Percentiles rank a stretch among this genome's conserved stretches.
These are phyloP conservation scores for Pocillopora grandis DNA, from an alignment of 92 coral and sea anemone species.

Conservation along the genomic window DNA sequence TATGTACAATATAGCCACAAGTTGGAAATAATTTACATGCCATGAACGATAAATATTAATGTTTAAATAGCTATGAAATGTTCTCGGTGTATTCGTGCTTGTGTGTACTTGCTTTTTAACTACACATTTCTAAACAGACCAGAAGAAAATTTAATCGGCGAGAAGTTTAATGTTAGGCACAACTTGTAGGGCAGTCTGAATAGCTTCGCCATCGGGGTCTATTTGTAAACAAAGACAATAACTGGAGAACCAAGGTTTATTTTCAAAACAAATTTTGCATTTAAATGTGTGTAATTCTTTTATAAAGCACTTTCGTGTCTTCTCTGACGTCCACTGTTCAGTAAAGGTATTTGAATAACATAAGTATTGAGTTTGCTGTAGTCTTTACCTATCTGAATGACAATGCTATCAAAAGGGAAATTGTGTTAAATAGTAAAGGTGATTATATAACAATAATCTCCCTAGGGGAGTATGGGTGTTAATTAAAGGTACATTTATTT, in stretches of 20 bases:
- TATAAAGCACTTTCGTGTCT: neutral
- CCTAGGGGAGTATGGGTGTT: neutral
- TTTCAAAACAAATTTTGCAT: neutral
- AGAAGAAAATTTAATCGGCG: neutral
- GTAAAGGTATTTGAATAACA: neutral
- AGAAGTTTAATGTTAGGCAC: neutral
- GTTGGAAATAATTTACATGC: neutral
- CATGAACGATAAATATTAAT: neutral
- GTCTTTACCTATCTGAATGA: slow-evolving; percentile 11
- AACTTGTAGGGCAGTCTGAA: neutral
- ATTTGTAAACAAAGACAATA: neutral
- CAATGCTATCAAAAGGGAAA: slow-evolving; percentile 8
- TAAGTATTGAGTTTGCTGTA: neutral
- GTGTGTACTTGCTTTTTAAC: neutral
- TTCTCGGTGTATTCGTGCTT: neutral
- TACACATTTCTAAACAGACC: neutral
- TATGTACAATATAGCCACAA: neutral
- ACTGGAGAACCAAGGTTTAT: neutral
- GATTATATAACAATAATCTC: neutral
- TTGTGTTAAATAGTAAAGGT: neutral
- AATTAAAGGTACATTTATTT: neutral
- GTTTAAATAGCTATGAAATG: neutral
- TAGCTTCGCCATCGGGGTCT: neutral
- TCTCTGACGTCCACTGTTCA: neutral
- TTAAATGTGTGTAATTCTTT: neutral